Percentiles rank a stretch among this genome's conserved stretches.
Conservation (phyloP, 2,888 invertebrate species). For the Metallyticus violacea region DNA sequence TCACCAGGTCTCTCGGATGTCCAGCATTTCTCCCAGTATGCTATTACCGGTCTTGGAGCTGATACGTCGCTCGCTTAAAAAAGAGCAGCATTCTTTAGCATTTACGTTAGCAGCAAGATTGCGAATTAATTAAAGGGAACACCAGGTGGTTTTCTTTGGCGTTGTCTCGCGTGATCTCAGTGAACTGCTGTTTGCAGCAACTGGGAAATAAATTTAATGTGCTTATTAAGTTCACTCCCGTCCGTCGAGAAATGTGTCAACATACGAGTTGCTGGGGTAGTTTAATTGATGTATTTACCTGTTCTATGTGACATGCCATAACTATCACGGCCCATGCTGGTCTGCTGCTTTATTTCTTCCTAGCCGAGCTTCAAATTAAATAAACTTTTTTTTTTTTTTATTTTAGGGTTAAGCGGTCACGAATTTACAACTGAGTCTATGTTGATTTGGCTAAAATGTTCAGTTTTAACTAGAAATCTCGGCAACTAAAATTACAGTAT, state of each 20-base stretch:
- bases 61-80: too few relatives aligned
- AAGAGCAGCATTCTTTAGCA: background rate
- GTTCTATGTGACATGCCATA: too few relatives aligned
- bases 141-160: background rate
- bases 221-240: background rate
- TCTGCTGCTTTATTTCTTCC: too few relatives aligned
- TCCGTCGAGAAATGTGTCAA: background rate
- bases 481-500: too few relatives aligned
- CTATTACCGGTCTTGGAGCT: background rate
- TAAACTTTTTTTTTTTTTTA: too few relatives aligned
- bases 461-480: too few relatives aligned
- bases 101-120: background rate
- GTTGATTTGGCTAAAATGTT: too few relatives aligned
- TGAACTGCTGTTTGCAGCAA: background rate
- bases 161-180: background rate
- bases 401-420: too few relatives aligned
- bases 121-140: background rate
- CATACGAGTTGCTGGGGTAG: background rate
- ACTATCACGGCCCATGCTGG: too few relatives aligned
- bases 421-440: too few relatives aligned
- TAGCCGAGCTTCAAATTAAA: too few relatives aligned
- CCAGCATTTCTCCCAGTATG: background rate
- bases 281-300: too few relatives aligned
- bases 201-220: background rate
- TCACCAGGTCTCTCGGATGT: background rate